phyloP scores from a whole-genome alignment of 1,140 invertebrate species.

The Theocolax elegans region DNA sequence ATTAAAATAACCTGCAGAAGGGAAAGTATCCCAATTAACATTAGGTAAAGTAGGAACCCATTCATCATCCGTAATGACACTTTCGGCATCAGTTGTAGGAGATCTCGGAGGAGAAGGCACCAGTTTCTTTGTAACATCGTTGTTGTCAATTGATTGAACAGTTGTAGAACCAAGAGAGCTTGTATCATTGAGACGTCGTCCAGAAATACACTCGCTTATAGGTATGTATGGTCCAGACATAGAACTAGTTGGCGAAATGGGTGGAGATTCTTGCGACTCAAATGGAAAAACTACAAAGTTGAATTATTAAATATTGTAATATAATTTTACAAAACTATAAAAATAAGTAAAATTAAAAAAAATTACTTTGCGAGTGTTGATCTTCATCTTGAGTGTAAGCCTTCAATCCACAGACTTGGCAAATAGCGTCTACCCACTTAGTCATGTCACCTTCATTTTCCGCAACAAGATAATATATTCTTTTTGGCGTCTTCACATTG shows the following conservation, averaged over 20 bases:
- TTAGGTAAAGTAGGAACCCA: conserved; percentile 58
- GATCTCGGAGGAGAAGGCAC: conserved; percentile 62
- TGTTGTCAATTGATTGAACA: conserved; percentile 59
- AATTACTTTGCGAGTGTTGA: conserved; percentile 62
- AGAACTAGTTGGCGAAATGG: conserved; percentile 70
- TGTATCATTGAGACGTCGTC: conserved; percentile 70
- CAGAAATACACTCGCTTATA: conserved; percentile 91
- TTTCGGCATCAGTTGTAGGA: conserved; percentile 65
- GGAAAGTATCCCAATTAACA: conserved; percentile 72
- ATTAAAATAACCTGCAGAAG: conserved; percentile 50
- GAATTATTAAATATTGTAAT: conserved; percentile 8
- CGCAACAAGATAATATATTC: conserved; percentile 92
- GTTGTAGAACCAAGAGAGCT: conserved; percentile 59
- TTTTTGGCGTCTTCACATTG: conserved; percentile 86
- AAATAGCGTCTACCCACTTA: conserved; percentile 94
- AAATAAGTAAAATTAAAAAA: no score
- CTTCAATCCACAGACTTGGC: conserved; percentile 89
- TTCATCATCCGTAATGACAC: conserved; percentile 62
- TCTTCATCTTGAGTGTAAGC: conserved; percentile 80
- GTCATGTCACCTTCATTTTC: conserved; percentile 93
- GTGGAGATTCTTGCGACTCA: conserved; percentile 71
- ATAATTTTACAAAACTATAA: no score
- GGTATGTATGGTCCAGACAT: conserved; percentile 82
- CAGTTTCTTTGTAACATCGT: conserved; percentile 60
- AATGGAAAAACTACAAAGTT: conserved; percentile 59